phyloP scores from a whole-genome alignment of 2,888 invertebrate species.

The Sphaerophoria rueppellii region DNA sequence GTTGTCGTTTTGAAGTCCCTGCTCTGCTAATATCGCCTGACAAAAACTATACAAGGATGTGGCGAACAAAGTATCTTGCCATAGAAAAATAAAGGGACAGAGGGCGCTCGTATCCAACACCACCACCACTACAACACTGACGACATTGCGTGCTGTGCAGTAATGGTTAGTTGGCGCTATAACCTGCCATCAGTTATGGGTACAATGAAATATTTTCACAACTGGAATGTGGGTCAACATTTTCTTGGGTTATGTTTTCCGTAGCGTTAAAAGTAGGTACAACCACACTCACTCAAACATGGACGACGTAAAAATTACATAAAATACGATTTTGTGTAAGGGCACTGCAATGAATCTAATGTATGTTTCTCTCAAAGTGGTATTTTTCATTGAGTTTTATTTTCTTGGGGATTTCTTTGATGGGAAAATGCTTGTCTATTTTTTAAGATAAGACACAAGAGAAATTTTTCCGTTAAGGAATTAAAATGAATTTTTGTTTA shows the following conservation, averaged over 20 bases:
- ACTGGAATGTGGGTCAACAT: conserved; percentile 72
- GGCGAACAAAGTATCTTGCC: conserved; percentile 23
- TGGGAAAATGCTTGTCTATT: conserved; percentile 62
- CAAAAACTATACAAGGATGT: conserved; percentile 62
- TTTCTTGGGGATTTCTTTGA: conserved; percentile 46
- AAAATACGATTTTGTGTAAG: conserved; percentile 34
- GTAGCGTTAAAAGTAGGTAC: conserved; percentile 36
- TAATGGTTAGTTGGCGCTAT: conserved; percentile 64
- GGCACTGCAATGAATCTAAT: conserved; percentile 1
- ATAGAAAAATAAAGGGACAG: not conserved
- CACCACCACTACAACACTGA: conserved; percentile 4
- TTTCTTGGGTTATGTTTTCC: conserved; percentile 63
- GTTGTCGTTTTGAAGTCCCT: conserved; percentile 50
- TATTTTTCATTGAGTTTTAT: conserved; percentile 46
- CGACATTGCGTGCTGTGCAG: conserved; percentile 65
- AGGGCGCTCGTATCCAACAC: not conserved
- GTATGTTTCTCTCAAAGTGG: conserved; percentile 47
- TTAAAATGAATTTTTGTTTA: conserved; percentile 29
- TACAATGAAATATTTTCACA: conserved; percentile 72
- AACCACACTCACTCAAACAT: not conserved
- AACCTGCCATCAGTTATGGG: conserved; percentile 73
- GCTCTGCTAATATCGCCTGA: conserved; percentile 68
- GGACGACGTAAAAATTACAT: not conserved
- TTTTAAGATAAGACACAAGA: conserved; percentile 57
- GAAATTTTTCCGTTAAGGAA: conserved; percentile 41